phyloP scores from a whole-genome alignment of 2,113 vertebrate species.

The Axis porcinus region DNA sequence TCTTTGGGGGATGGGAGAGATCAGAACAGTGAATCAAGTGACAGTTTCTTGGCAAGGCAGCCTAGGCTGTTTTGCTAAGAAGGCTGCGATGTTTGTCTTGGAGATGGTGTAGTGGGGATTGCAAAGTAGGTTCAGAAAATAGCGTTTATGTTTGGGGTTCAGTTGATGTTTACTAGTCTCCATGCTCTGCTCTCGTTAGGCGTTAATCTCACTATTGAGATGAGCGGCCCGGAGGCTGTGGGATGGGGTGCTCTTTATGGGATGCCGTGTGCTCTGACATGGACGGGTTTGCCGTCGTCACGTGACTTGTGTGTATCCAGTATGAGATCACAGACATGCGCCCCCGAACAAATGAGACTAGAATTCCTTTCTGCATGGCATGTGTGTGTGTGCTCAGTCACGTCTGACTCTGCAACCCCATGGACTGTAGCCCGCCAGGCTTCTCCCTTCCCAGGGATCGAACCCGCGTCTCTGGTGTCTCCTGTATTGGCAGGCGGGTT shows the following conservation, averaged over 20 bases:
- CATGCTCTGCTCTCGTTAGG: not conserved
- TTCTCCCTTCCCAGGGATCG: not conserved
- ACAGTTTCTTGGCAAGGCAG: not conserved
- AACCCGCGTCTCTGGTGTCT: rapidly evolving
- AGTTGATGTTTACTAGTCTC: not conserved
- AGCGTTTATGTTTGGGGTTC: not conserved
- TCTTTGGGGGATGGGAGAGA: not conserved
- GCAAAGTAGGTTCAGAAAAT: not conserved
- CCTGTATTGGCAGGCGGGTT: not conserved
- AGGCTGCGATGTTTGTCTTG: not conserved
- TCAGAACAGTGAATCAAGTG: not conserved
- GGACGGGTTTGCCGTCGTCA: not conserved
- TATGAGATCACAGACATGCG: rapidly evolving
- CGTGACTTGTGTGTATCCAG: not conserved
- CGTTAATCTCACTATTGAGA: not conserved
- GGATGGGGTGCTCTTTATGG: not conserved
- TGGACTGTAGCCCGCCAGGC: no score
- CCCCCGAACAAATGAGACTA: not conserved
- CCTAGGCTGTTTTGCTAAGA: not conserved
- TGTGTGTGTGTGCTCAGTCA: no score
- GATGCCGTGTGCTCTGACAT: not conserved
- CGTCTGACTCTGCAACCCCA: no score
- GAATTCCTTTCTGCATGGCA: not conserved
- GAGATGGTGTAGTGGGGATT: not conserved
- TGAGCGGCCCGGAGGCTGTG: not conserved